Conservation (phyloP, 2,888 invertebrate species). For the Alitta virens region DNA sequence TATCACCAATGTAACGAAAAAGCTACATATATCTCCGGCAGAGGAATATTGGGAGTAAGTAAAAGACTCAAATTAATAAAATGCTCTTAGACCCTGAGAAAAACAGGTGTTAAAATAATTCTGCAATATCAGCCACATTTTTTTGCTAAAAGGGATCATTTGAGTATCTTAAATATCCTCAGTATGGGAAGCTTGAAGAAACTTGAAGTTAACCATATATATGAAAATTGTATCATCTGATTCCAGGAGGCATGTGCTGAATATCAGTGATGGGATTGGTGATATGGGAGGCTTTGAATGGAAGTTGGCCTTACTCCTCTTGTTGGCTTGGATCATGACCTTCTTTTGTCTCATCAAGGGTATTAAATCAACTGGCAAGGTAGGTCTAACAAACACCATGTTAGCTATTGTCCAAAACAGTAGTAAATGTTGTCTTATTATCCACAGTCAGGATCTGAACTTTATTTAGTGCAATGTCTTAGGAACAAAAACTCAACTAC, state of each 20-base stretch:
- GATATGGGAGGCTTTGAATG: background rate
- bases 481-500: too few species aligned
- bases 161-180: too few species aligned
- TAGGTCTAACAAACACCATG: too few species aligned
- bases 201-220: too few species aligned
- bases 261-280: background rate
- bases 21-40: background rate
- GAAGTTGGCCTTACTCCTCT: background rate
- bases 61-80: background rate
- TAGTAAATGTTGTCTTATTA: too few species aligned
- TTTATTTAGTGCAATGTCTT: too few species aligned
- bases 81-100: background rate
- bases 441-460: too few species aligned
- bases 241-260: background rate
- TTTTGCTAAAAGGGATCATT: too few species aligned
- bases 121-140: too few species aligned
- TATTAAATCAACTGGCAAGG: background rate
- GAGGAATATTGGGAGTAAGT: slow-evolving; percentile 1
- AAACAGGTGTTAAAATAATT: too few species aligned
- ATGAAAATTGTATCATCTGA: background rate
- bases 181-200: too few species aligned
- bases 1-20: background rate
- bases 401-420: too few species aligned
- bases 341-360: slow-evolving; percentile 2
- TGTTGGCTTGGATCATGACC: background rate